Conservation (phyloP, 2,888 invertebrate genomes). For the Cephonodes hylas region DNA sequence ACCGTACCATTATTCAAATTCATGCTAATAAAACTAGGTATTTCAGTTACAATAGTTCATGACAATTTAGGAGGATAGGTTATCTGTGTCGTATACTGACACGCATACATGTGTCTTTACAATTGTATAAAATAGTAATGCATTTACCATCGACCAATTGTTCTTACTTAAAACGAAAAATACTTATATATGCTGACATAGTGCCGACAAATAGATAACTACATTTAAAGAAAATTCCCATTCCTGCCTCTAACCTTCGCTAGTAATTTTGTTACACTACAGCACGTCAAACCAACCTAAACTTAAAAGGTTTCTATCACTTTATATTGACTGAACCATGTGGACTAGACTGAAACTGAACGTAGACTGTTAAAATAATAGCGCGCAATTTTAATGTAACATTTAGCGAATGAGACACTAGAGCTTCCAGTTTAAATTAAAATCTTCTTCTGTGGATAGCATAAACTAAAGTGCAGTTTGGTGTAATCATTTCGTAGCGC, state of each 20-base stretch:
- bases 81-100: too few species aligned
- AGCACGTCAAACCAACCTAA: neutral
- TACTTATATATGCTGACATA: too few species aligned
- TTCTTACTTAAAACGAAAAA: too few species aligned
- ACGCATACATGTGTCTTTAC: too few species aligned
- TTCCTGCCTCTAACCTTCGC: too few species aligned
- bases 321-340: neutral
- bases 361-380: neutral
- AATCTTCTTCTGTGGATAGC: slow-evolving; percentile 31
- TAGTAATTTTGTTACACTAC: neutral
- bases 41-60: neutral
- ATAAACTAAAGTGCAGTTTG: slow-evolving; percentile 39
- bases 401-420: slow-evolving; percentile 21
- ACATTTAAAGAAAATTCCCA: too few species aligned
- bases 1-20: slow-evolving; percentile 4
- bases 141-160: too few species aligned
- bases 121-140: too few species aligned
- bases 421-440: slow-evolving; percentile 31
- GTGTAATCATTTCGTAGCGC: slow-evolving; percentile 35
- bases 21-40: slow-evolving; percentile 9
- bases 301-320: neutral
- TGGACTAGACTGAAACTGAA: too few species aligned
- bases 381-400: neutral
- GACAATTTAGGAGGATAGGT: too few species aligned
- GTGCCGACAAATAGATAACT: too few species aligned